Evolutionary conservation across 53 echinoderm and acorn worm species (phyloP).

Genomic region (Echinarachnius parma): DNA sequence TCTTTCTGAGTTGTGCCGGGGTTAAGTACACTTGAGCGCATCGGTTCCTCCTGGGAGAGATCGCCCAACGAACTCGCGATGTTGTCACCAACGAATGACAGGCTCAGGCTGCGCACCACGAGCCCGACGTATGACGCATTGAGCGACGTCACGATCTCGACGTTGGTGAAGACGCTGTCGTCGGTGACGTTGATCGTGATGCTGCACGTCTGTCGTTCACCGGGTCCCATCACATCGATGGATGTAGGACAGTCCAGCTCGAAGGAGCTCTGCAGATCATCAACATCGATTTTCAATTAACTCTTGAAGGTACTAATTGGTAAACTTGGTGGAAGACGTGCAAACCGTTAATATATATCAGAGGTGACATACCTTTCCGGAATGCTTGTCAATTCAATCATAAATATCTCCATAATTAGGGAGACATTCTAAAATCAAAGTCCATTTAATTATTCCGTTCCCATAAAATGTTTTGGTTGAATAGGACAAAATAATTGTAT

Average conservation of each 20-base stretch:
- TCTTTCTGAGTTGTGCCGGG: constrained; percentile 30
- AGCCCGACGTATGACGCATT: constrained; percentile 55
- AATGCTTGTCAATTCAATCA: too few relatives aligned
- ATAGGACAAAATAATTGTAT: too few relatives aligned
- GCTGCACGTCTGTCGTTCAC: constrained; percentile 51
- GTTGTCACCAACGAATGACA: constrained; percentile 45
- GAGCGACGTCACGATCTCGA: constrained; percentile 57
- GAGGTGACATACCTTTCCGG: too few relatives aligned
- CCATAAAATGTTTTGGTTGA: too few relatives aligned
- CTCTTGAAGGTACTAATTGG: too few relatives aligned
- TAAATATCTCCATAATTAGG: too few relatives aligned
- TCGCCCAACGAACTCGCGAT: not conserved
- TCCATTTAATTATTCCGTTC: too few relatives aligned
- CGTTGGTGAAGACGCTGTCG: constrained; percentile 1
- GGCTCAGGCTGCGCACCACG: constrained; percentile 35
- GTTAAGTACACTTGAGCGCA: constrained; percentile 34
- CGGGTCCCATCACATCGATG: constrained; percentile 43
- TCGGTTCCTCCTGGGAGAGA: not conserved
- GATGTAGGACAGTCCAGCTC: constrained; percentile 53
- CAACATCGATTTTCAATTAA: too few relatives aligned
- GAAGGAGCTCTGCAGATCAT: constrained; percentile 45
- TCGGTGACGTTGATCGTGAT: constrained; percentile 63
- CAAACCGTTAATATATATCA: too few relatives aligned
- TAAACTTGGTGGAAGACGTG: too few relatives aligned
- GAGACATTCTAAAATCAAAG: too few relatives aligned